A percentile compares a stretch with the other conserved stretches of the same genome.
These are phyloP conservation scores for Brachymystax lenok DNA, from an alignment of 2,797 vertebrate species.

Conservation along the genomic window DNA sequence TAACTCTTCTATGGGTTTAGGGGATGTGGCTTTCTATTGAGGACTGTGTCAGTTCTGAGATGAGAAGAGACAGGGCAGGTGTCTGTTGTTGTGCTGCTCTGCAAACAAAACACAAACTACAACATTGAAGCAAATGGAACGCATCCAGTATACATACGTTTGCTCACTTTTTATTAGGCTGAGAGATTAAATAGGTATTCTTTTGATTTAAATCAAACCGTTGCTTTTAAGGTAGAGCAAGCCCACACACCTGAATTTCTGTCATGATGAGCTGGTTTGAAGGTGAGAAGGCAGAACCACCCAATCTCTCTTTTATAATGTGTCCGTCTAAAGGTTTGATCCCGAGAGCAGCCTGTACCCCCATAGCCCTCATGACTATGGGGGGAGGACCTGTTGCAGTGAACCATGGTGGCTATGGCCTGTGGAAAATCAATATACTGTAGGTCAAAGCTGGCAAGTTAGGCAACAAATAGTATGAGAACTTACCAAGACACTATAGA, in stretches of 20 bases:
- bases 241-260: neutral
- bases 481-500: too few relatives aligned
- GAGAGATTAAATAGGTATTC: neutral
- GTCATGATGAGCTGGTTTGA: neutral
- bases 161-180: too few relatives aligned
- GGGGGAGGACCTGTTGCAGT: neutral
- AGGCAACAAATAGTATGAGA: too few relatives aligned
- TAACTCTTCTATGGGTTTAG: conserved; percentile 10
- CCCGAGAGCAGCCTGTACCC: neutral
- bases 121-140: too few relatives aligned
- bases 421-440: neutral
- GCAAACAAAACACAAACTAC: neutral
- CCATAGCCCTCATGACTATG: neutral
- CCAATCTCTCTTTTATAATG: neutral
- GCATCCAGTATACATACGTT: too few relatives aligned
- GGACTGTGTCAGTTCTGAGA: neutral
- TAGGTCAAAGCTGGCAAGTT: too few relatives aligned
- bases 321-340: neutral
- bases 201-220: neutral
- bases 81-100: neutral
- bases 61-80: neutral
- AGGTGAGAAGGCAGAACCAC: neutral
- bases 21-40: conserved; percentile 6
- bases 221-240: neutral
- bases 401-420: neutral